These are phyloP conservation scores for Leucosticte australis DNA, from an alignment of 2,113 vertebrate species.

Conservation along the genomic window DNA sequence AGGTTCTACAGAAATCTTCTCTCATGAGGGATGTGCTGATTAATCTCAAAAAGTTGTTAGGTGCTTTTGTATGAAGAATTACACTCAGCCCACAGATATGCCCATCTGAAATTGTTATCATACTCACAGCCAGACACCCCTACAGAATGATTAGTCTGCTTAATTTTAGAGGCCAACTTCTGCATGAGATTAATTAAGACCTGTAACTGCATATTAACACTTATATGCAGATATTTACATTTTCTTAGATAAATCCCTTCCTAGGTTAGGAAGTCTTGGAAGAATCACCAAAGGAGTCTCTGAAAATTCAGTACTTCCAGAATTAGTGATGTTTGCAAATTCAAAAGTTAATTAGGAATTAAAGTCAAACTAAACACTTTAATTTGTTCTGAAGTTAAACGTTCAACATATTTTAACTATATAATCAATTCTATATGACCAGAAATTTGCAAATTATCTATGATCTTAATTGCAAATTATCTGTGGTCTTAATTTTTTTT, in stretches of 20 bases:
- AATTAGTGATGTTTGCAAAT: neutral
- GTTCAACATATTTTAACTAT: neutral
- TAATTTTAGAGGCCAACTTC: neutral
- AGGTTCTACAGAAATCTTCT: neutral
- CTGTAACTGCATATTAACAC: neutral
- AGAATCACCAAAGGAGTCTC: neutral
- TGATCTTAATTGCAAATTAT: neutral
- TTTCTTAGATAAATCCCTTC: neutral
- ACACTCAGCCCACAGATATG: neutral
- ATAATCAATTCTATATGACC: neutral
- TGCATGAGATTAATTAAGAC: neutral
- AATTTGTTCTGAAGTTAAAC: neutral
- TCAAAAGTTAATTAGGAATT: neutral
- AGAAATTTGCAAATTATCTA: neutral
- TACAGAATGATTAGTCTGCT: neutral
- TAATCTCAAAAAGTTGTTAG: neutral
- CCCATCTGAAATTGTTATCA: neutral
- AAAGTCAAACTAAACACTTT: neutral
- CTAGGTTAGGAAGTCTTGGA: neutral
- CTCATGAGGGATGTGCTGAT: neutral
- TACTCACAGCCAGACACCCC: neutral
- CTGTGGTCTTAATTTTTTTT: neutral
- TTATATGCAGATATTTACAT: neutral
- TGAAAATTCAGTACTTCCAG: neutral
- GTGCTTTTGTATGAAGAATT: neutral